phyloP scores from a whole-genome alignment of 2,797 vertebrate species.

The Rhinophrynus dorsalis region DNA sequence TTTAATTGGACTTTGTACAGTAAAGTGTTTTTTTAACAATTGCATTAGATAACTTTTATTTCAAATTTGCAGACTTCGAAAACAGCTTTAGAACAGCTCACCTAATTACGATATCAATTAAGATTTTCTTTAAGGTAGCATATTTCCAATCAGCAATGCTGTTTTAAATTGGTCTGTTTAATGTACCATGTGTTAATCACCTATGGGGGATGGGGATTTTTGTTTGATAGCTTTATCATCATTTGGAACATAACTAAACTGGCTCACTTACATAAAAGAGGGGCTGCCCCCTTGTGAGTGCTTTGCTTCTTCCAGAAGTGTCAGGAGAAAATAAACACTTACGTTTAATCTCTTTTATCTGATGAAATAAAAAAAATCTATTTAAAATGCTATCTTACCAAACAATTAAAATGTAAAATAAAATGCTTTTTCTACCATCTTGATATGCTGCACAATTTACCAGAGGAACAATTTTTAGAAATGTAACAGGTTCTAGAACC shows the following conservation, averaged over 20 bases:
- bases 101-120: slow-evolving; percentile 49
- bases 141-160: slow-evolving; percentile 42
- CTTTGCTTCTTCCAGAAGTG: slow-evolving; percentile 20
- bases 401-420: too few species aligned
- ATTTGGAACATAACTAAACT: slow-evolving; percentile 49
- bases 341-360: slow-evolving; percentile 36
- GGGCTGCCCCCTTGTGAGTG: slow-evolving; percentile 29
- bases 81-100: slow-evolving; percentile 21
- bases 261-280: slow-evolving; percentile 42
- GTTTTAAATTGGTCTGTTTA: slow-evolving; percentile 47
- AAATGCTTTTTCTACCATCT: not conserved
- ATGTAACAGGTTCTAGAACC: not conserved
- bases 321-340: slow-evolving; percentile 42
- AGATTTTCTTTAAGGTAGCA: slow-evolving; percentile 47
- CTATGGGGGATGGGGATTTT: slow-evolving; percentile 41
- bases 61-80: not conserved
- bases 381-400: slow-evolving; percentile 37
- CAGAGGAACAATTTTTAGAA: not conserved
- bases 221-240: slow-evolving; percentile 49
- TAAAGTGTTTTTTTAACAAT: slow-evolving; percentile 16
- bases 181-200: slow-evolving; percentile 47
- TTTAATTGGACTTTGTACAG: not conserved
- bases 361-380: slow-evolving; percentile 28
- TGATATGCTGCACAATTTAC: not conserved
- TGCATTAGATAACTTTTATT: slow-evolving; percentile 17